Percentiles rank a stretch among this genome's conserved stretches.
Conservation (phyloP, 2,888 invertebrate genomes). For the Sminthurides aquaticus region DNA sequence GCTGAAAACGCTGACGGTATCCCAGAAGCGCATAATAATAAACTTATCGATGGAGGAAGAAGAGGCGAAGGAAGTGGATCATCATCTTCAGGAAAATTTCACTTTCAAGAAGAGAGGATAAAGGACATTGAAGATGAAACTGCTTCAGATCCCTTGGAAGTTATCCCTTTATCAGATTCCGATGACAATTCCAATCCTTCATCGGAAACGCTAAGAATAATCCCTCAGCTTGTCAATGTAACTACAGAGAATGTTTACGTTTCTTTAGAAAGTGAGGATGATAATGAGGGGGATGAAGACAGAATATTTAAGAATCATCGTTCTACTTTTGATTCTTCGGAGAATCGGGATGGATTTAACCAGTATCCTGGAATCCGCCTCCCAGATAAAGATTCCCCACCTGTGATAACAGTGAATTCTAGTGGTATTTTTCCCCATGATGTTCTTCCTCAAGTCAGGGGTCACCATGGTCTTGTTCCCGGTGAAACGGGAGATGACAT, state of each 20-base stretch:
- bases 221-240: slow-evolving; percentile 21
- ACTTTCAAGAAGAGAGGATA: too few relatives aligned
- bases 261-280: slow-evolving; percentile 13
- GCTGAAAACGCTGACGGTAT: too few relatives aligned
- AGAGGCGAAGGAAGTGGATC: too few relatives aligned
- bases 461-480: background rate
- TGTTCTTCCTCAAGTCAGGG: background rate
- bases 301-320: background rate
- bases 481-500: background rate
- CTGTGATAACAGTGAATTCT: slow-evolving; percentile 15
- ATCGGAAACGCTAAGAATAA: slow-evolving; percentile 1
- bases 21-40: too few relatives aligned
- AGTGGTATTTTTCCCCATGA: slow-evolving; percentile 15
- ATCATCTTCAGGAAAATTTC: too few relatives aligned
- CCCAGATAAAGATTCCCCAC: background rate
- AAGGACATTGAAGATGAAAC: too few relatives aligned
- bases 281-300: background rate
- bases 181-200: too few relatives aligned
- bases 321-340: too few relatives aligned
- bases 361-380: background rate
- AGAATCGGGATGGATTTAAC: background rate
- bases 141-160: too few relatives aligned
- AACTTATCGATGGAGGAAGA: background rate
- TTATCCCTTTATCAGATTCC: too few relatives aligned
- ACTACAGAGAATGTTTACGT: slow-evolving; percentile 21